These are phyloP conservation scores for Ametastegia equiseti DNA, from an alignment of 2,888 invertebrate species.

Conservation along the genomic window DNA sequence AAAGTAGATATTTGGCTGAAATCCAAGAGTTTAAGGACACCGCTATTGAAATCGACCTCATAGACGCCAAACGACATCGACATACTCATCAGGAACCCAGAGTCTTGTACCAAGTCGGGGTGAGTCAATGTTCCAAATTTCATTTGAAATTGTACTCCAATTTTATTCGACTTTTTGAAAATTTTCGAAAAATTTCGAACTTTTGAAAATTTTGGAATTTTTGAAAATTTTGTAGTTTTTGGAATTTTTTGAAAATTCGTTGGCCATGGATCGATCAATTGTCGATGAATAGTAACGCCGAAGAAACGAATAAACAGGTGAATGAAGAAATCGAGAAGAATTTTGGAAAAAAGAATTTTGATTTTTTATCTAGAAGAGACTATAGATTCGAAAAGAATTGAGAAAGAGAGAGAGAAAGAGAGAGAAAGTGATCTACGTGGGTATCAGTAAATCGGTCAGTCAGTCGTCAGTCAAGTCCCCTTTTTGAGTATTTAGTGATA, in stretches of 20 bases:
- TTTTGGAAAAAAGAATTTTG: too few species aligned
- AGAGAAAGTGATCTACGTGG: not conserved
- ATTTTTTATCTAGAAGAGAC: not conserved
- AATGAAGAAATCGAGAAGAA: too few species aligned
- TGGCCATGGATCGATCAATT: too few species aligned
- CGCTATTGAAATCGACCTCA: conserved; percentile 71
- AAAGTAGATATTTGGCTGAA: conserved; percentile 66
- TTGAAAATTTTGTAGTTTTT: too few species aligned
- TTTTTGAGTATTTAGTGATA: not conserved
- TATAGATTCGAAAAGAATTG: too few species aligned
- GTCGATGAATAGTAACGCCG: too few species aligned
- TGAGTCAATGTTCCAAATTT: too few species aligned
- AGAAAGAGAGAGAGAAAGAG: not conserved
- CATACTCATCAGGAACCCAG: conserved; percentile 76
- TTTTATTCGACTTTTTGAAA: too few species aligned
- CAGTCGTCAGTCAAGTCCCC: too few species aligned
- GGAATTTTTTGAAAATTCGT: too few species aligned
- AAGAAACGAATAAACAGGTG: too few species aligned
- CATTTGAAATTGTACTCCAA: too few species aligned
- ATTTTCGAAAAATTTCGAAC: conserved; percentile 47
- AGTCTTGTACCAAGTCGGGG: conserved; percentile 87
- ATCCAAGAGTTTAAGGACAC: conserved; percentile 68
- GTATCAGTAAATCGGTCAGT: not conserved
- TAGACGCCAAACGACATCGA: conserved; percentile 65
- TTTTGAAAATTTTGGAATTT: conserved; percentile 47